These are phyloP conservation scores for Liolophura sinensis DNA, from an alignment of 1,140 invertebrate genomes.

Conservation along the genomic window DNA sequence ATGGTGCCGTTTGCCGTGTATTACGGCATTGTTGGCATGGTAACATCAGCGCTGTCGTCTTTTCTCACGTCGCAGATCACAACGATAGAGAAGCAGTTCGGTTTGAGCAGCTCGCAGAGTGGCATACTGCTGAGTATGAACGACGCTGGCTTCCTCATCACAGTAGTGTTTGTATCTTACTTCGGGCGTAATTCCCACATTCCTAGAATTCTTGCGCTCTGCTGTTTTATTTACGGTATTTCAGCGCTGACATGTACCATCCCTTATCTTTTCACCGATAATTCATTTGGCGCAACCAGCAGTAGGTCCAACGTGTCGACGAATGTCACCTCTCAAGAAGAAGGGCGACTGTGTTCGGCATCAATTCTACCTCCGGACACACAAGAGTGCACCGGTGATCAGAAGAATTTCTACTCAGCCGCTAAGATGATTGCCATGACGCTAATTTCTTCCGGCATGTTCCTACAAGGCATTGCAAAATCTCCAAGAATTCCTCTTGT, in stretches of 20 bases:
- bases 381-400: no score
- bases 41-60: constrained; percentile 1
- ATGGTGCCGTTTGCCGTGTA: constrained; percentile 8
- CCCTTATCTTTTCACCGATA: constrained; percentile 32
- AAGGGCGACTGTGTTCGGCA: no score
- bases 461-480: constrained; percentile 31
- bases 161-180: constrained; percentile 39
- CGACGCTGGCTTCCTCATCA: constrained; percentile 29
- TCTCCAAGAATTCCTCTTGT: constrained; percentile 26
- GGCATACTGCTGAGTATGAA: constrained; percentile 42
- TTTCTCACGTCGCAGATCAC: constrained; percentile 37
- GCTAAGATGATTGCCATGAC: no score
- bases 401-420: no score
- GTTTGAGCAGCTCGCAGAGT: constrained; percentile 39
- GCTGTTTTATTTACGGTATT: constrained; percentile 37
- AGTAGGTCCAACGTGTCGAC: no score
- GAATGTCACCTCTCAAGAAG: no score
- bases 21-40: constrained; percentile 5
- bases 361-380: no score
- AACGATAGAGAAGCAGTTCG: constrained; percentile 44
- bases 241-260: constrained; percentile 42
- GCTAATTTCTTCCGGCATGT: constrained; percentile 2
- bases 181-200: constrained; percentile 37
- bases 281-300: no score
- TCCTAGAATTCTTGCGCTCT: constrained; percentile 37